phyloP scores from a whole-genome alignment of 1,140 invertebrate species.

The Macrocentrus cingulum region DNA sequence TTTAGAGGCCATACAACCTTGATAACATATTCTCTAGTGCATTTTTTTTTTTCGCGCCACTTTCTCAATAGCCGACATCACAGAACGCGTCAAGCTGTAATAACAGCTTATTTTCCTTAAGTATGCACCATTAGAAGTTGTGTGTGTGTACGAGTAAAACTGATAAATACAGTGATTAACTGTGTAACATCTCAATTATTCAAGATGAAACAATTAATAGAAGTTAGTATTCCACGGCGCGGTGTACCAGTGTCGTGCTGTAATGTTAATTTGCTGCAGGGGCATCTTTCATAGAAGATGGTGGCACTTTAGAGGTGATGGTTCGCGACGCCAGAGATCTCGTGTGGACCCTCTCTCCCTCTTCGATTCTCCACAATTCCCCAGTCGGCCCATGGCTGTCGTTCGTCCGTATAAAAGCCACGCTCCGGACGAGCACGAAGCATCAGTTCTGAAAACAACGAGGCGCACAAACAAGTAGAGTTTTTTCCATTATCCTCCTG shows the following conservation, averaged over 20 bases:
- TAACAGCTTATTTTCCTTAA: neutral
- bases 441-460: slow-evolving; percentile 61
- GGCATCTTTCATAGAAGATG: neutral
- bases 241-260: no score
- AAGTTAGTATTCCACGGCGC: no score
- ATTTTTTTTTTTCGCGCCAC: neutral
- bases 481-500: no score
- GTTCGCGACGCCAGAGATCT: slow-evolving; percentile 21
- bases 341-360: slow-evolving; percentile 23
- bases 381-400: slow-evolving; percentile 14
- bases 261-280: neutral
- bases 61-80: no score
- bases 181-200: neutral
- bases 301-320: slow-evolving; percentile 51
- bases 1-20: slow-evolving; percentile 9
- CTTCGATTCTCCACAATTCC: no score
- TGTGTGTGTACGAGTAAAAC: neutral
- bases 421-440: slow-evolving; percentile 51
- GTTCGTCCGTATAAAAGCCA: slow-evolving; percentile 53
- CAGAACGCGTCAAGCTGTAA: no score
- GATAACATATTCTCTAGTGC: neutral
- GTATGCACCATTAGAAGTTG: neutral
- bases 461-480: no score
- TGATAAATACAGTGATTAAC: neutral
- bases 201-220: neutral